Base-by-base conservation (phyloP, 2,888 invertebrate genomes). In the Hesperia comma region DNA sequence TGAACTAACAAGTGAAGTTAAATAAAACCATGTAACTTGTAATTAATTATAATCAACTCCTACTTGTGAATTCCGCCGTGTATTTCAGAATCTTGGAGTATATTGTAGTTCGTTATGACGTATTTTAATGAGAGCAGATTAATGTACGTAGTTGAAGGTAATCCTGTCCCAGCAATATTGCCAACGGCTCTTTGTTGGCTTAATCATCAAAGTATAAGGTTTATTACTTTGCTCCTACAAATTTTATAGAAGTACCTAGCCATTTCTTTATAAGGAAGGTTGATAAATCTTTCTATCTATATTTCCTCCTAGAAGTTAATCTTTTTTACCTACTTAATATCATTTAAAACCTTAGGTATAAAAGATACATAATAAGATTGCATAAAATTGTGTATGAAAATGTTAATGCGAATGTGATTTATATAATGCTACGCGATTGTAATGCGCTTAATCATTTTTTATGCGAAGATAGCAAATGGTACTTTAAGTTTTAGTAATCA, bases 21-120 rank as follows among this genome's bases (percentile, higher is more conserved):
- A 63, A 57, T 63, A 57, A 63, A 63, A 63, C 49, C 63, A 33
- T 63, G 56, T 63, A 63, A 63, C 63, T 63, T 56, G 56, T 63
- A 63, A 63, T 63, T 62, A 62, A 62, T 62, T 62, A 62, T 62
- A 62, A 62, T 40, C 62, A 62, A 53, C 61, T 61, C 19, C 17
- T 62, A 62, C 62, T 54, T 14, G 54, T 17, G 55, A 55, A 55
- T 55, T 55, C 55, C 19, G 43, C 43, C 54, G 19, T 41, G 62
- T 62, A 43, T 54, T 62, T 55, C 41, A 55, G 46, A 41, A 21
- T 54, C 55, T 62, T 55, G 26, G 26, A 40, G 54, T 43, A 43
- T 43, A 55, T 62, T 54, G 33, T 55, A 32, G 41, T 55, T 62
- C 55, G 62, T 40, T 62, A 54, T 54, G 61, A 54, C 26, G 40